phyloP scores from a whole-genome alignment of 2,113 vertebrate species.

The Entosphenus tridentatus region DNA sequence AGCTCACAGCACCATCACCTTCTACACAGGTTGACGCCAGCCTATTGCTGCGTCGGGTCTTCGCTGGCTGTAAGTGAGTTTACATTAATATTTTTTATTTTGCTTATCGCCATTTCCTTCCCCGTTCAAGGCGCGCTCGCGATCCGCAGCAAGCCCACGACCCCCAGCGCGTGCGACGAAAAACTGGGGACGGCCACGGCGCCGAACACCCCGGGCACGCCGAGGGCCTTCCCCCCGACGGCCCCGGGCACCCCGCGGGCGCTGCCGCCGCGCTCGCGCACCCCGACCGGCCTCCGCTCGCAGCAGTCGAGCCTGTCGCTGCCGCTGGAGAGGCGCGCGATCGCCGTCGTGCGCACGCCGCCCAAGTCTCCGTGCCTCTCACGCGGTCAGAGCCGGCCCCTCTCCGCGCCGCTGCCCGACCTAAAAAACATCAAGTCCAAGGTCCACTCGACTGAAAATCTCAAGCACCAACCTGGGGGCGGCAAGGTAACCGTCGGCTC shows the following conservation, averaged over 20 bases:
- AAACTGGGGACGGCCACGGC: no score
- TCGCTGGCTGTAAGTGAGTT: no score
- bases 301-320: slow-evolving; percentile 16
- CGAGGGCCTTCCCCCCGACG: neutral
- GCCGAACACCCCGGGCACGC: neutral
- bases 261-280: slow-evolving; percentile 19
- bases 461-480: slow-evolving; percentile 67
- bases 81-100: no score
- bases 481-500: slow-evolving; percentile 43
- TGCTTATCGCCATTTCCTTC: no score
- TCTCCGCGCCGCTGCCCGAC: slow-evolving; percentile 26
- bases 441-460: slow-evolving; percentile 64
- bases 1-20: no score
- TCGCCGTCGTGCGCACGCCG: slow-evolving; percentile 11
- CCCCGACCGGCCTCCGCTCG: slow-evolving; percentile 26
- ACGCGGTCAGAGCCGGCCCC: slow-evolving; percentile 15
- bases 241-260: slow-evolving; percentile 6
- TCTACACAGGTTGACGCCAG: no score
- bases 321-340: slow-evolving; percentile 10
- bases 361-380: slow-evolving; percentile 10
- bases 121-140: neutral
- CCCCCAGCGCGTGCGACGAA: slow-evolving; percentile 13
- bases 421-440: slow-evolving; percentile 56
- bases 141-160: slow-evolving; percentile 17
- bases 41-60: no score